Evolutionary conservation across 1,140 invertebrate genomes (phyloP), one percentile per base, ranked within the genome.

Genomic region (Hermetia illucens): DNA sequence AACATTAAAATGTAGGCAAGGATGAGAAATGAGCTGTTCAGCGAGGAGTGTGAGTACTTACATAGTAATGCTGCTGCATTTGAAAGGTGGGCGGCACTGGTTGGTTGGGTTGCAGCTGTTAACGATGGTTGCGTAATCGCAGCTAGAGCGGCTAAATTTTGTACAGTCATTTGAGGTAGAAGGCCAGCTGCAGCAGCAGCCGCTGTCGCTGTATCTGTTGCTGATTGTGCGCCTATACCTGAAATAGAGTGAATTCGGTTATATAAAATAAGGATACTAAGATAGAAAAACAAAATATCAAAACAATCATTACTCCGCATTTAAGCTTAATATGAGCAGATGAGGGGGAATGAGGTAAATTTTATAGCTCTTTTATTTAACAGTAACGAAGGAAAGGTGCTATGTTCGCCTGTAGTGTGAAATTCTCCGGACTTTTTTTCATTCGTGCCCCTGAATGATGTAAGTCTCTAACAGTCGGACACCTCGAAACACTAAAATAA

Each of bases 131-230:
- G 78, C 48, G 84, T 77, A 71, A 88, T 87, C 9, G 86, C 84
- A 21, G 88, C 86, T 45, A 91, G 65, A 19, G 86, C 85, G 38
- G 88, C 85, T 50, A 93, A 63, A 63, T 90, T 91, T 65, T 91
- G 87, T 63, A 90, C 78, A 44, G 80, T 84, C 66, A 90, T 84
- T 17, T 82, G 83, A 46, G 75, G 76, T 51, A 84, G 59, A 17
- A 77, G 49, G 39, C 62, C 64, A 39, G 66, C 58, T 48, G 71
- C 52, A 50, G 71, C 62, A 43, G 71, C 64, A 50, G 72, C 59
- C 29, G 64, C 63, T 57, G 52, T 46, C 55, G 59, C 48, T 5
- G 51, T 38, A 22, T 48, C 43, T 17, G 56, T 50, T 32, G 47
- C 44, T 35, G 51, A 59, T 24, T 70, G 38, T 48, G 56, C 34